Evolutionary conservation across 2,113 vertebrate genomes (phyloP).

Genomic region (Hemiprocne comata): DNA sequence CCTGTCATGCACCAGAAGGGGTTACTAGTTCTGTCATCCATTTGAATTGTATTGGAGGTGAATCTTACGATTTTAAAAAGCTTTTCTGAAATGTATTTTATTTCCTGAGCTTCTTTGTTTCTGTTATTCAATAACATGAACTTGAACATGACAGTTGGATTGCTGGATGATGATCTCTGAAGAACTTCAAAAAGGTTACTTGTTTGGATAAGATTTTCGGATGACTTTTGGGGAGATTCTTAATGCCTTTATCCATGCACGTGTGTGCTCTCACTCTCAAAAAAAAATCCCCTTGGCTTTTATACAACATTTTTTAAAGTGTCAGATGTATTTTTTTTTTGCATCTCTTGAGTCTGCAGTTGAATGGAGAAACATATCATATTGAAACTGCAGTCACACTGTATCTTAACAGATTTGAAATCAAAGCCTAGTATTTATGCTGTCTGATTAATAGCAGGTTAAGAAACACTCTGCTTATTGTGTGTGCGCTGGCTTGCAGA

Average conservation of each 20-base stretch:
- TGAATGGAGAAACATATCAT: neutral
- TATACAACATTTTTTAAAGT: neutral
- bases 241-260: neutral
- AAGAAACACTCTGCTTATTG: conserved; percentile 13
- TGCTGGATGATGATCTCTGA: neutral
- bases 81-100: neutral
- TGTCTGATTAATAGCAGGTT: conserved; percentile 31
- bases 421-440: conserved; percentile 18
- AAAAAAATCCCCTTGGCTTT: neutral
- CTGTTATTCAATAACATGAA: neutral
- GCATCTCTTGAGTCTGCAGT: neutral
- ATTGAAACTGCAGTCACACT: neutral
- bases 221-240: neutral
- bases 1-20: neutral
- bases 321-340: neutral
- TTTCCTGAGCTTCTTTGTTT: neutral
- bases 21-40: neutral
- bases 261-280: neutral
- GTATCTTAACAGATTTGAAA: neutral
- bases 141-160: neutral
- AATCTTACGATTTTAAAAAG: neutral
- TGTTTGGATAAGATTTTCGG: neutral
- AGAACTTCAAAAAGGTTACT: conserved; percentile 10
- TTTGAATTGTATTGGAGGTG: neutral
- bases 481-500: neutral